These are phyloP conservation scores for Apamea monoglypha DNA, from an alignment of 2,888 invertebrate genomes.

Conservation along the genomic window DNA sequence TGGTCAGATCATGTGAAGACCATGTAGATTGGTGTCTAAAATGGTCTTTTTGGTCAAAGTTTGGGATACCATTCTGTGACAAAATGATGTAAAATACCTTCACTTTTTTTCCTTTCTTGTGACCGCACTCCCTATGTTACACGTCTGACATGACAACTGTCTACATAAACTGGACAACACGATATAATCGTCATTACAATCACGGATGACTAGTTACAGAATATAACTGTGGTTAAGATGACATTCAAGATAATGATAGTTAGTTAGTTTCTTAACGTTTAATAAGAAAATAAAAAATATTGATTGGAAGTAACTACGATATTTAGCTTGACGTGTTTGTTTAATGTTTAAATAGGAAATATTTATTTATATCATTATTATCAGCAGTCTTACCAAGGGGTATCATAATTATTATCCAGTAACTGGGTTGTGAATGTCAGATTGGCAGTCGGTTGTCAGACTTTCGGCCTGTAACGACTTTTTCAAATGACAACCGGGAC, in stretches of 20 bases:
- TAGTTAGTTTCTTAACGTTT: conserved; percentile 31
- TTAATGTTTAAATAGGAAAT: background rate
- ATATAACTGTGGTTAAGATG: conserved; percentile 49
- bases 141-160: conserved; percentile 1
- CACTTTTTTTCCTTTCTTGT: background rate
- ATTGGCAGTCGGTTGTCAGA: too few relatives aligned
- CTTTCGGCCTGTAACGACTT: too few relatives aligned
- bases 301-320: conserved; percentile 25
- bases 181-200: conserved; percentile 48
- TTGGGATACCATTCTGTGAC: background rate
- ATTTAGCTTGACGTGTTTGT: conserved; percentile 16
- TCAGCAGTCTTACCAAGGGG: too few relatives aligned
- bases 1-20: too few relatives aligned
- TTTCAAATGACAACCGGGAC: too few relatives aligned
- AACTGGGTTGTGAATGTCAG: too few relatives aligned
- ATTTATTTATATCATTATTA: background rate
- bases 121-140: background rate
- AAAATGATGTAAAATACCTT: background rate
- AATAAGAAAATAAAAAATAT: conserved; percentile 17
- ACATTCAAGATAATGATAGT: conserved; percentile 48
- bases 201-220: conserved; percentile 30
- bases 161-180: conserved; percentile 1
- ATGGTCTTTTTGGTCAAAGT: too few relatives aligned
- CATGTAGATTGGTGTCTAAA: too few relatives aligned
- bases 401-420: too few relatives aligned